Base-by-base conservation (phyloP, 2,113 vertebrate genomes). In the Neodontobutis hainanensis region DNA sequence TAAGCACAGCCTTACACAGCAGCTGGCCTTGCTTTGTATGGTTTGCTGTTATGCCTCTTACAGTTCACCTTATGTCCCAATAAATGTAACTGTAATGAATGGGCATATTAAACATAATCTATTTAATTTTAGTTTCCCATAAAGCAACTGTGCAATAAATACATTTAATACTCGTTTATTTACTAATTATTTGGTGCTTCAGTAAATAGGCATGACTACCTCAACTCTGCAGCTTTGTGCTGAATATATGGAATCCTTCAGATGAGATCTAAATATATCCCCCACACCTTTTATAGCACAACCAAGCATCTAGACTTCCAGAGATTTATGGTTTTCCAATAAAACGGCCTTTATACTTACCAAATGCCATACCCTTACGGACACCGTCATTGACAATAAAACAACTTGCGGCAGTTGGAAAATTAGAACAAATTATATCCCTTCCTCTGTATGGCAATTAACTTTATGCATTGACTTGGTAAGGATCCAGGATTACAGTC, bases 311-410 rank as follows among this genome's bases (percentile, higher is more conserved):
- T 72, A 68, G 61, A 53, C 49, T 48, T 48, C 56, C 58, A 72
- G 71, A 87, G 75, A 90, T 87, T 87, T 77, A 88, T 83, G 66
- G 16, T 64, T 64, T 62, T 59, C 68, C 49, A 76, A 71, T 85
- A 73, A 85, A 83, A 78, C 68, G 48, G 65, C 79, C 67, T 86
- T 81, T 71, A 73, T 64, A 70, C 59, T 75, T 69, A 83, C 73
- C 62, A 70, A 79, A 81, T 80, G 70, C 68, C 65, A 65, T 60
- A 73, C 71, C 64, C 68, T 85, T 58, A 65, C 77, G 73, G 78
- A 82, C 77, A 85, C 66, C 68, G 82, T 82, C 84, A 83, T 82
- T 68, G 47, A 84, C 70, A 85, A 88, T 87, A 76, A 81, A 89
- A 85, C 76, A 77, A 70, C 63, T 71, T 1, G 34, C 53, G 66